Percentiles rank a stretch among this genome's conserved stretches.
Conservation (phyloP, 2,888 invertebrate species). For the Xanthorhoe spadicearia region DNA sequence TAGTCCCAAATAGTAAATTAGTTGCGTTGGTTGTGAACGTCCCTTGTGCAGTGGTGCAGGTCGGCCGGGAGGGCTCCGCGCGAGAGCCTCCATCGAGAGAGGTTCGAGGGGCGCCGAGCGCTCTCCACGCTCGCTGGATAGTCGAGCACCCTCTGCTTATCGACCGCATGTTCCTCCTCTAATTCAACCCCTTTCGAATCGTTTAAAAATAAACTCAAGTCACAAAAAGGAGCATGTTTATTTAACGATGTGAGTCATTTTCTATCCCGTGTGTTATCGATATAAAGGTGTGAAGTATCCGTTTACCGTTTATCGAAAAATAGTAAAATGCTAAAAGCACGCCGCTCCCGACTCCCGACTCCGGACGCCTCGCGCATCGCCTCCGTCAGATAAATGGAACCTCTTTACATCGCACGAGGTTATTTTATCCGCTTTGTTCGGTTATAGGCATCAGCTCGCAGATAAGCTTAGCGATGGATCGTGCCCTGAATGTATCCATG, state of each 20-base stretch:
- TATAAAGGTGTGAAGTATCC: neutral
- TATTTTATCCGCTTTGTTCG: slow-evolving; percentile 24
- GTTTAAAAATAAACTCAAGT: neutral
- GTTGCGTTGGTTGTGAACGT: neutral
- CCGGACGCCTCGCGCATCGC: neutral
- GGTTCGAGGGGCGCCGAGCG: neutral
- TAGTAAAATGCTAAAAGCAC: neutral
- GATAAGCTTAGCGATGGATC: slow-evolving; percentile 34
- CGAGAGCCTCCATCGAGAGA: neutral
- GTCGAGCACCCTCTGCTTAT: neutral
- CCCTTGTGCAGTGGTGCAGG: neutral
- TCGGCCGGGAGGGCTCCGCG: neutral
- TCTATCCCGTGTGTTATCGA: neutral
- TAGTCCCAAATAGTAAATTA: too few relatives aligned
- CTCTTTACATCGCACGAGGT: slow-evolving; percentile 20
- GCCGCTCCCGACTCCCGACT: slow-evolving; percentile 7
- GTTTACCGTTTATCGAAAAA: slow-evolving; percentile 1
- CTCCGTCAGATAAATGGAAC: slow-evolving; percentile 18
- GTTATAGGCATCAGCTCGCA: slow-evolving; percentile 21
- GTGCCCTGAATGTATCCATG: slow-evolving; percentile 20
- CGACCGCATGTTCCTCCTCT: neutral
- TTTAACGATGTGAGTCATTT: neutral
- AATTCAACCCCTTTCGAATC: neutral
- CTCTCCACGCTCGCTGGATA: neutral
- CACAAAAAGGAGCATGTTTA: neutral